A percentile compares a stretch with the other conserved stretches of the same genome.
phyloP scores from a whole-genome alignment of 2,797 vertebrate species.

The Streptopelia turtur region DNA sequence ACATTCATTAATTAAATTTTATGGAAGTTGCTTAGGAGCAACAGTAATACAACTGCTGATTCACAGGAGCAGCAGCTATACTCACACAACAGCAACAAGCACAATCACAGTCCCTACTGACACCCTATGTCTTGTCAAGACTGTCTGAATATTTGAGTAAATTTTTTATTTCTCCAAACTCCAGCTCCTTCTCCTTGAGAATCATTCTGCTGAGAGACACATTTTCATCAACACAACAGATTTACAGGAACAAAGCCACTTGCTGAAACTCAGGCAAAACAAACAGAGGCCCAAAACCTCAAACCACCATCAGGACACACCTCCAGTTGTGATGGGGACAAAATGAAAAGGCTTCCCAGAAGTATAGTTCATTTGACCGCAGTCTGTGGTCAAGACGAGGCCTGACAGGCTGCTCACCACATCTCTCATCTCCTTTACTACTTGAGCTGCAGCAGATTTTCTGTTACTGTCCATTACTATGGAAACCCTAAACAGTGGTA shows the following conservation, averaged over 20 bases:
- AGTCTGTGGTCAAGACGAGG: not conserved
- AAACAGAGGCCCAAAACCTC: not conserved
- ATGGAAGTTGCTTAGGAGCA: not conserved
- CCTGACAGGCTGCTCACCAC: not conserved
- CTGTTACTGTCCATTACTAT: not conserved
- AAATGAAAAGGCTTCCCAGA: not conserved
- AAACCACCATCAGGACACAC: not conserved
- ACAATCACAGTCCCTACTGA: not conserved
- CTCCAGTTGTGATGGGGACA: not conserved
- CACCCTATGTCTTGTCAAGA: not conserved
- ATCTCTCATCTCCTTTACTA: not conserved
- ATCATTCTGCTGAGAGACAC: not conserved
- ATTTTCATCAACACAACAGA: not conserved
- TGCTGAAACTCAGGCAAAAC: not conserved
- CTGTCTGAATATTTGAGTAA: not conserved
- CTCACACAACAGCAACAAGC: not conserved
- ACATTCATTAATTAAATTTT: not conserved
- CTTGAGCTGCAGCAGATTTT: not conserved
- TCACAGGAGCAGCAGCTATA: not conserved
- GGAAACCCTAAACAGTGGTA: not conserved
- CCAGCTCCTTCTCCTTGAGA: not conserved
- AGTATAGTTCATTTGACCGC: not conserved
- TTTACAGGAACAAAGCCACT: not conserved
- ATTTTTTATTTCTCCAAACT: not conserved
- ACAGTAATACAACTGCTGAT: not conserved